Evolutionary conservation across 2,797 vertebrate genomes (phyloP).

Genomic region (Mallotus villosus): DNA sequence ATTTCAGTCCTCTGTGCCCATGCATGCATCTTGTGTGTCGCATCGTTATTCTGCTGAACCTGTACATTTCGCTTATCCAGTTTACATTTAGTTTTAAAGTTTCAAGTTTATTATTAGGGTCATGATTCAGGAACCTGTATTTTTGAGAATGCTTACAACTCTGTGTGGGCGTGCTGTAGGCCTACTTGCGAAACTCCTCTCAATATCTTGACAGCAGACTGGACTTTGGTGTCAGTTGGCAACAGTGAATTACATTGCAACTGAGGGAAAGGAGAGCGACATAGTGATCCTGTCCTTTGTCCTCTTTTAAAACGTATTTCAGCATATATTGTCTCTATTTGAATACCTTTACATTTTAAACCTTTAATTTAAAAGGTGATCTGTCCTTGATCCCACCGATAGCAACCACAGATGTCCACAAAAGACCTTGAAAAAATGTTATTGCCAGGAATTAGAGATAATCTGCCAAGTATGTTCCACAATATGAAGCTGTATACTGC

Average conservation of each 20-base stretch:
- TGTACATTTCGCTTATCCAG: not conserved
- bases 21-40: too few species aligned
- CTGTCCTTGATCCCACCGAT: not conserved
- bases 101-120: too few species aligned
- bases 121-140: too few species aligned
- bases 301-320: not conserved
- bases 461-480: not conserved
- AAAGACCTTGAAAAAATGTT: not conserved
- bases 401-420: not conserved
- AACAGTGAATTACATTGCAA: slow-evolving; percentile 58
- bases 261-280: slow-evolving; percentile 49
- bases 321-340: not conserved
- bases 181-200: slow-evolving; percentile 59
- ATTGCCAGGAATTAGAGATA: not conserved
- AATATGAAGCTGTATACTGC: not conserved
- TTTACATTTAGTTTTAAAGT: too few species aligned
- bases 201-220: slow-evolving; percentile 56
- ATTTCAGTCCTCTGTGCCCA: not conserved
- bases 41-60: not conserved
- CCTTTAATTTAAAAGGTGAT: not conserved
- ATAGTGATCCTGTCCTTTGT: slow-evolving; percentile 3
- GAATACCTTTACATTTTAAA: not conserved
- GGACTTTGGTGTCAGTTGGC: slow-evolving; percentile 77
- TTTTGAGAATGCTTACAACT: not conserved
- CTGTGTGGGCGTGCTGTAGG: not conserved